These are phyloP conservation scores for Drosophila colorata DNA, from an alignment of 2,888 invertebrate genomes.

Conservation along the genomic window DNA sequence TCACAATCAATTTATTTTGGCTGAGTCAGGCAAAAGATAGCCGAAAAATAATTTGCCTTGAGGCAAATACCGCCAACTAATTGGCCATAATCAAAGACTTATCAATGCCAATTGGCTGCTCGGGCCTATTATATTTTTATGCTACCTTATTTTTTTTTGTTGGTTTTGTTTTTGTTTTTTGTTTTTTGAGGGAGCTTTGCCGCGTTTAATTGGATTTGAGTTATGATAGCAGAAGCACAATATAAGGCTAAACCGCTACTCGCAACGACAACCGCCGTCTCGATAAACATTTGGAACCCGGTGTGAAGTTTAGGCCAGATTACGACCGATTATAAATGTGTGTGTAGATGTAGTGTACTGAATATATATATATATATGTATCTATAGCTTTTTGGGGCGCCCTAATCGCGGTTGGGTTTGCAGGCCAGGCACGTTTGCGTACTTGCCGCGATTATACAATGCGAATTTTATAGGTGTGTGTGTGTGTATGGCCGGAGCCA, in stretches of 20 bases:
- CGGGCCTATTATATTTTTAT: slow-evolving; percentile 11
- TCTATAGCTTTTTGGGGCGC: slow-evolving; percentile 18
- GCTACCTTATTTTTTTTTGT: background rate
- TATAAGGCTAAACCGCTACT: slow-evolving; percentile 3
- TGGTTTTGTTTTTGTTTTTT: background rate
- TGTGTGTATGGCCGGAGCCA: background rate
- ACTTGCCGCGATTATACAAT: slow-evolving; percentile 70
- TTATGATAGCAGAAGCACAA: slow-evolving; percentile 14
- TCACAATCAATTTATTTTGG: background rate
- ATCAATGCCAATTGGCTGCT: slow-evolving; percentile 38
- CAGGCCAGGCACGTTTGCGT: slow-evolving; percentile 55
- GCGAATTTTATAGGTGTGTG: slow-evolving; percentile 37
- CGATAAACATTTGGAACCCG: background rate
- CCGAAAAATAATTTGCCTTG: slow-evolving; percentile 21
- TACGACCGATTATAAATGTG: background rate
- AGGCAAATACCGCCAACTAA: slow-evolving; percentile 22
- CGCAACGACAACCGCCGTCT: background rate
- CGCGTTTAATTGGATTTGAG: slow-evolving; percentile 17
- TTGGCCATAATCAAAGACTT: slow-evolving; percentile 39
- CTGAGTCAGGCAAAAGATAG: slow-evolving; percentile 18
- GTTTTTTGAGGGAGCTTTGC: background rate
- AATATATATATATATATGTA: background rate
- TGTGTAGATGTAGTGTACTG: background rate
- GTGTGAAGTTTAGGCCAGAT: slow-evolving; percentile 18
- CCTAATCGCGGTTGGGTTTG: slow-evolving; percentile 41